Conservation (phyloP, 2,888 invertebrate genomes). For the Ennomos erosarius region DNA sequence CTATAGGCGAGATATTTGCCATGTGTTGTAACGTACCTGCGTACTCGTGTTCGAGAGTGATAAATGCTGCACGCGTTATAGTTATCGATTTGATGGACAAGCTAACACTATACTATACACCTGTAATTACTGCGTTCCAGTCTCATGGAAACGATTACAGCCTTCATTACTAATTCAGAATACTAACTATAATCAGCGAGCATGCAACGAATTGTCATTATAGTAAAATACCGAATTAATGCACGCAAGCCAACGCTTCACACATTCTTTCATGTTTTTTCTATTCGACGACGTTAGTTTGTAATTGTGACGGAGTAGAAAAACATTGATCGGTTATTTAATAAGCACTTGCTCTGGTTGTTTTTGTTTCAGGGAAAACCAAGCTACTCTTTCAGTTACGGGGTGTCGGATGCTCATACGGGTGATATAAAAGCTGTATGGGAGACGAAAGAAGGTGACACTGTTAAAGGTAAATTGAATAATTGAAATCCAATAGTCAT, state of each 20-base stretch:
- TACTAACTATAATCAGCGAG: slow-evolving; percentile 64
- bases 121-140: slow-evolving; percentile 63
- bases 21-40: slow-evolving; percentile 46
- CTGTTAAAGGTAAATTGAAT: slow-evolving; percentile 77
- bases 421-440: slow-evolving; percentile 87
- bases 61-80: slow-evolving; percentile 56
- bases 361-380: slow-evolving; percentile 79
- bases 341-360: slow-evolving; percentile 42
- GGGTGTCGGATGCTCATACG: slow-evolving; percentile 85
- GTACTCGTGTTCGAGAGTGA: slow-evolving; percentile 56
- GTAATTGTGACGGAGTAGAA: slow-evolving; percentile 53
- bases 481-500: too few relatives aligned
- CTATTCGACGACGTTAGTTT: slow-evolving; percentile 38
- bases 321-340: slow-evolving; percentile 50
- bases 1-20: slow-evolving; percentile 37
- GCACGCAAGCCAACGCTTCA: slow-evolving; percentile 73
- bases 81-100: slow-evolving; percentile 56
- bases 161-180: slow-evolving; percentile 72
- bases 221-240: slow-evolving; percentile 70
- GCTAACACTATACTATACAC: slow-evolving; percentile 58
- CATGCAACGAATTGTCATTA: slow-evolving; percentile 74
- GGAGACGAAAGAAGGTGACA: slow-evolving; percentile 87
- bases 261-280: slow-evolving; percentile 62
- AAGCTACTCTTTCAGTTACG: slow-evolving; percentile 87
- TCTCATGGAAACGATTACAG: slow-evolving; percentile 72